Conservation (phyloP, 1,140 invertebrate species). For the Sycophila sp. region DNA sequence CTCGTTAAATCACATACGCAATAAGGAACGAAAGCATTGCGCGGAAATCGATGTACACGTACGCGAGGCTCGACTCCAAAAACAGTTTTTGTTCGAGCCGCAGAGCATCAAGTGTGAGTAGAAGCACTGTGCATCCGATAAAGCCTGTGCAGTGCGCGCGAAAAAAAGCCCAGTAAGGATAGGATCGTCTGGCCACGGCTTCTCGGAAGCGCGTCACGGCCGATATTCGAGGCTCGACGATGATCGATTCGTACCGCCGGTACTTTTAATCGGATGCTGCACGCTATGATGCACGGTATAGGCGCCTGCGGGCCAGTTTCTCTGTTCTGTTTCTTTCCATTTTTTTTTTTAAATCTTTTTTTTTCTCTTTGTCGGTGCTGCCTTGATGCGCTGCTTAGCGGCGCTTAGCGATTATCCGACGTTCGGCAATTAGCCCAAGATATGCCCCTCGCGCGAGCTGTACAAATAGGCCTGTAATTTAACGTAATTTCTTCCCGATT, state of each 20-base stretch:
- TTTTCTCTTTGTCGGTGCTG: background rate
- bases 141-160: background rate
- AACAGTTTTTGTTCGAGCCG: too few relatives aligned
- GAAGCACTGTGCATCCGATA: background rate
- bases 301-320: background rate
- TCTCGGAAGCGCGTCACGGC: conserved; percentile 7
- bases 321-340: background rate
- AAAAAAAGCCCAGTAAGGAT: conserved; percentile 3
- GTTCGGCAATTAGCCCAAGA: background rate
- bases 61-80: background rate
- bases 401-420: background rate
- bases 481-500: too few relatives aligned
- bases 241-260: conserved; percentile 16
- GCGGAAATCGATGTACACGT: too few relatives aligned
- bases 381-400: background rate
- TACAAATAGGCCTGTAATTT: too few relatives aligned
- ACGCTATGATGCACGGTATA: background rate
- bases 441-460: too few relatives aligned
- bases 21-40: too few relatives aligned
- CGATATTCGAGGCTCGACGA: conserved; percentile 20
- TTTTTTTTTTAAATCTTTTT: too few relatives aligned
- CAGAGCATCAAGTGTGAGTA: background rate
- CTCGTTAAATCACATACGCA: too few relatives aligned
- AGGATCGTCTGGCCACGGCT: background rate
- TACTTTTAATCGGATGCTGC: conserved; percentile 8